Evolutionary conservation across 2,888 invertebrate genomes (phyloP).

Genomic region (Tachina grossa): DNA sequence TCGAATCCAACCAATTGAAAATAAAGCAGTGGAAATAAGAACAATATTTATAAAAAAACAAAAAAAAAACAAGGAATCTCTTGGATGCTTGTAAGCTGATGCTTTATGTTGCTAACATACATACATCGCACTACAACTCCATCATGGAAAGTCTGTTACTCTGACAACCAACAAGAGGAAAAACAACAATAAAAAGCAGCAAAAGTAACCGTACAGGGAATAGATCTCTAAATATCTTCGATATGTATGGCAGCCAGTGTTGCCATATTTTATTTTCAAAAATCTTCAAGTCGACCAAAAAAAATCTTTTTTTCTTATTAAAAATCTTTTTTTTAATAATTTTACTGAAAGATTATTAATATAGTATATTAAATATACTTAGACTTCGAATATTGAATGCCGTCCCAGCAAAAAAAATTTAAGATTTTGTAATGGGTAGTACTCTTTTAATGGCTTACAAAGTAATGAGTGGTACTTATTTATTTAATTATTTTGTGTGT

Average conservation of each 20-base stretch:
- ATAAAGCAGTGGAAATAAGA: conserved; percentile 5
- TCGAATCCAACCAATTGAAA: conserved; percentile 24
- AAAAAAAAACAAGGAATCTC: conserved; percentile 13
- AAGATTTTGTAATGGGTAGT: too few relatives aligned
- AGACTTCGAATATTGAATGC: too few relatives aligned
- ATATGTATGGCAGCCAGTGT: conserved; percentile 9
- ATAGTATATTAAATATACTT: too few relatives aligned
- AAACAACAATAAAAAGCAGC: background rate
- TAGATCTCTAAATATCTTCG: conserved; percentile 50
- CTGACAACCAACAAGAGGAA: conserved; percentile 30
- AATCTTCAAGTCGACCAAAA: too few relatives aligned
- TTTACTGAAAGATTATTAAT: too few relatives aligned
- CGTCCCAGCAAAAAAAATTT: too few relatives aligned
- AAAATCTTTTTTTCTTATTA: too few relatives aligned
- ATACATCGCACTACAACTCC: conserved; percentile 28
- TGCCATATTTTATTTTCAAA: too few relatives aligned
- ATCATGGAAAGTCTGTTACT: conserved; percentile 54
- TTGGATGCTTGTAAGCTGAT: conserved; percentile 22
- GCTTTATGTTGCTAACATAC: background rate
- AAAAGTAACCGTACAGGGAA: conserved; percentile 53
- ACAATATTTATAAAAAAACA: background rate
- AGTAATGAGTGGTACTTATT: too few relatives aligned
- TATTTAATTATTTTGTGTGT: too few relatives aligned
- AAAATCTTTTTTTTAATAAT: too few relatives aligned
- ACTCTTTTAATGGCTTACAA: too few relatives aligned